Evolutionary conservation across 2,113 vertebrate species (phyloP).

Genomic region (Scalopus aquaticus): DNA sequence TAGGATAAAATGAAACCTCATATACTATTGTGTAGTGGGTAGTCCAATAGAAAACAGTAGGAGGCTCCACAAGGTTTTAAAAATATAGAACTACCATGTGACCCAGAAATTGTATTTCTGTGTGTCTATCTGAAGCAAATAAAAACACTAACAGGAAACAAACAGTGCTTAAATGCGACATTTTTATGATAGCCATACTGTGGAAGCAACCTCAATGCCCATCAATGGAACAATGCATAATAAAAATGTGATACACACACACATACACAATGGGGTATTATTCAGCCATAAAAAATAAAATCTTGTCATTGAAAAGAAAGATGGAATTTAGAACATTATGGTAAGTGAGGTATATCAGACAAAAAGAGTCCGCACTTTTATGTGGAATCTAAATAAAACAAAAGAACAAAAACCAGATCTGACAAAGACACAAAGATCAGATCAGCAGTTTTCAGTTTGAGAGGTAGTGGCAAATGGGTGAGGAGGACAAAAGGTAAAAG

Average conservation of each 20-base stretch:
- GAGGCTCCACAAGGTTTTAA: background rate
- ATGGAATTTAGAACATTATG: background rate
- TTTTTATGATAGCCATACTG: background rate
- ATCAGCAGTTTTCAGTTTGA: no score
- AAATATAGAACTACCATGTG: background rate
- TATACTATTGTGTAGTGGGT: no score
- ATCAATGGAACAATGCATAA: background rate
- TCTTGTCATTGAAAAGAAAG: background rate
- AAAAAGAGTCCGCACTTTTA: background rate
- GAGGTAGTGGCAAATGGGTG: background rate
- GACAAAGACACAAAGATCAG: background rate
- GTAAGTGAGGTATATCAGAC: background rate
- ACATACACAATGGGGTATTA: no score
- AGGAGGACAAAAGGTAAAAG: background rate
- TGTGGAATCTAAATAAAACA: background rate
- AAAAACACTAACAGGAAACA: no score
- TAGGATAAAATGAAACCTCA: no score
- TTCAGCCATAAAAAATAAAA: background rate
- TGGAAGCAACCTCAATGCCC: background rate
- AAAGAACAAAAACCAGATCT: background rate
- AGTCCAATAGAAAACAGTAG: background rate
- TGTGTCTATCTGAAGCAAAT: no score
- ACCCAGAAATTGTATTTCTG: background rate
- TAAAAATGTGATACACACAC: background rate
- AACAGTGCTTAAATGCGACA: no score